Conservation (phyloP, 2,888 invertebrate genomes). For the Drosophila atripex region DNA sequence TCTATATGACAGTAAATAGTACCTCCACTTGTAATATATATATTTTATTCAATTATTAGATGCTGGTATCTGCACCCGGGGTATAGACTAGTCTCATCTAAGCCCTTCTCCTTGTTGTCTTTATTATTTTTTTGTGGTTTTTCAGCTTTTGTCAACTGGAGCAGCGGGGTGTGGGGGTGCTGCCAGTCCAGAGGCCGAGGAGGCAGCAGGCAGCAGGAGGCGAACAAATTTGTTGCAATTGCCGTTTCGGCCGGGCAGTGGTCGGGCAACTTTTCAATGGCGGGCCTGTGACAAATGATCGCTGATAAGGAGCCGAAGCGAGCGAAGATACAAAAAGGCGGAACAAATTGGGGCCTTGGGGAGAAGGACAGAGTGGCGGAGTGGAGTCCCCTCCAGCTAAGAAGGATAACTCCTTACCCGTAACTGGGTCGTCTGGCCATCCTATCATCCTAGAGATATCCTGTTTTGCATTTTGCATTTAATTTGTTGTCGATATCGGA, state of each 20-base stretch:
- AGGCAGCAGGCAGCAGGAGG: not conserved
- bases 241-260: slow-evolving; percentile 30
- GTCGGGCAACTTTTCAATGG: slow-evolving; percentile 40
- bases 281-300: slow-evolving; percentile 60
- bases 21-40: too few relatives aligned
- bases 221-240: slow-evolving; percentile 66
- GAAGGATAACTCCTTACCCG: slow-evolving; percentile 3
- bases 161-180: slow-evolving; percentile 9
- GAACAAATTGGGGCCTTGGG: slow-evolving; percentile 6
- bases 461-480: too few relatives aligned
- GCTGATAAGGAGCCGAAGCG: slow-evolving; percentile 46
- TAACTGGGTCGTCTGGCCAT: slow-evolving; percentile 19
- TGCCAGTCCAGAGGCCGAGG: not conserved
- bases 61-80: not conserved
- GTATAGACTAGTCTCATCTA: not conserved
- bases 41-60: not conserved
- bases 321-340: slow-evolving; percentile 9
- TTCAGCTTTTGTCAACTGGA: slow-evolving; percentile 49
- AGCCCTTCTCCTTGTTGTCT: not conserved
- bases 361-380: not conserved
- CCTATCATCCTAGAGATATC: slow-evolving; percentile 10
- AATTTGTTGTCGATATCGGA: not conserved
- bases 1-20: too few relatives aligned
- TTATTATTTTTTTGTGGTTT: not conserved
- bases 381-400: not conserved